Conservation (phyloP, 2,888 invertebrate genomes). For the Incurvaria masculella region DNA sequence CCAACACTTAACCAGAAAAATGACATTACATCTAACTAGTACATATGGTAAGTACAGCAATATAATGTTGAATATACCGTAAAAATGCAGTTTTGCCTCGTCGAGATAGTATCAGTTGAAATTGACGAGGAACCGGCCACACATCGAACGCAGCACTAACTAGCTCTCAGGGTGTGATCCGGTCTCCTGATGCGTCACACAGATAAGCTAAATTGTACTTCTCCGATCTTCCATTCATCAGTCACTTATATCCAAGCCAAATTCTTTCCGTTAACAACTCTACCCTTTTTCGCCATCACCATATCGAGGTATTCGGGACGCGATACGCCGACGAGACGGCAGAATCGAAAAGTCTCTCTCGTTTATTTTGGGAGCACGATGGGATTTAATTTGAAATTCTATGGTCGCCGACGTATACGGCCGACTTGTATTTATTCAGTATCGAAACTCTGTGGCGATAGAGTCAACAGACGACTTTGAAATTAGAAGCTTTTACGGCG, state of each 20-base stretch:
- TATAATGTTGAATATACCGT: too few species aligned
- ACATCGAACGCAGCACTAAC: slow-evolving; percentile 27
- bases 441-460: background rate
- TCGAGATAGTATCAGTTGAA: background rate
- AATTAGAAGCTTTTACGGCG: background rate
- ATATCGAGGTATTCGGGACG: slow-evolving; percentile 23
- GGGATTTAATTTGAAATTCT: too few species aligned
- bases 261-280: slow-evolving; percentile 35
- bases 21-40: too few species aligned
- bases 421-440: background rate
- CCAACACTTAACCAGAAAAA: too few species aligned
- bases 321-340: background rate
- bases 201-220: slow-evolving; percentile 53
- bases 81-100: background rate
- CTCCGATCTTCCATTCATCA: slow-evolving; percentile 49
- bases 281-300: slow-evolving; percentile 32
- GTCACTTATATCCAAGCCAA: slow-evolving; percentile 33
- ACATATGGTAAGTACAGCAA: too few species aligned
- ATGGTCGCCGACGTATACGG: too few species aligned
- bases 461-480: background rate
- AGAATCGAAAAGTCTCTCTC: slow-evolving; percentile 29
- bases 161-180: slow-evolving; percentile 43
- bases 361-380: too few species aligned
- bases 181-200: slow-evolving; percentile 21
- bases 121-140: background rate